Percentiles rank a stretch among this genome's conserved stretches.
These are phyloP conservation scores for Oceanodroma tethys DNA, from an alignment of 2,113 vertebrate genomes.

Conservation along the genomic window DNA sequence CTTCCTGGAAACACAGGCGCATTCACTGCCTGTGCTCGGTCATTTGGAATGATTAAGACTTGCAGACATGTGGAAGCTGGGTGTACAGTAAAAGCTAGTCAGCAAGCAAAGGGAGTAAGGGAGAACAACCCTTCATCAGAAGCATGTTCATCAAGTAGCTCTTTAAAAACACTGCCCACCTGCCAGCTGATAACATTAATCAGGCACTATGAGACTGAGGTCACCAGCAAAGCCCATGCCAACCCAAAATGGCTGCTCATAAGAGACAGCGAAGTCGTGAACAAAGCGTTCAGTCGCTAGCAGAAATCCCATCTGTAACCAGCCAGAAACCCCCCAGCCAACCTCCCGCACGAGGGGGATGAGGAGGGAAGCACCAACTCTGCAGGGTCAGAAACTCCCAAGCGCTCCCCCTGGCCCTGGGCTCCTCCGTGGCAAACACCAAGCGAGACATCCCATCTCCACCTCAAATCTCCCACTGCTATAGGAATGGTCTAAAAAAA, in stretches of 20 bases:
- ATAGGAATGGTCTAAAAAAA: neutral
- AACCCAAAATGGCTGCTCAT: neutral
- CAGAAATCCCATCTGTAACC: neutral
- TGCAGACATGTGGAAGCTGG: neutral
- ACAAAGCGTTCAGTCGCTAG: neutral
- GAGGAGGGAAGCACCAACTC: neutral
- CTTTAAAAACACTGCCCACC: neutral
- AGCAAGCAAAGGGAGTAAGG: neutral
- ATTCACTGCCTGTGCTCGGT: accelerated
- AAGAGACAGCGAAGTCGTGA: neutral
- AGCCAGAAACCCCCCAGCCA: neutral
- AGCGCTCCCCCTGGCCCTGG: neutral
- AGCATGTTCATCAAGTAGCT: neutral
- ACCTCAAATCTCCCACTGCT: neutral
- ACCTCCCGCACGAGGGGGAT: accelerated
- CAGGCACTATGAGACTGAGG: neutral
- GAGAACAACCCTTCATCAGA: neutral
- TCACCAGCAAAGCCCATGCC: neutral
- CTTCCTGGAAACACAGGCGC: neutral
- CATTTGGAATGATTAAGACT: neutral
- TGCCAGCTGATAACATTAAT: neutral
- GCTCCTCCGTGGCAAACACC: neutral
- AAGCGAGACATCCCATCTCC: neutral
- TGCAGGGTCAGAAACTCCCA: neutral
- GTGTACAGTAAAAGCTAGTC: neutral